phyloP scores from a whole-genome alignment of 2,888 invertebrate genomes.

The Trisateles emortualis region DNA sequence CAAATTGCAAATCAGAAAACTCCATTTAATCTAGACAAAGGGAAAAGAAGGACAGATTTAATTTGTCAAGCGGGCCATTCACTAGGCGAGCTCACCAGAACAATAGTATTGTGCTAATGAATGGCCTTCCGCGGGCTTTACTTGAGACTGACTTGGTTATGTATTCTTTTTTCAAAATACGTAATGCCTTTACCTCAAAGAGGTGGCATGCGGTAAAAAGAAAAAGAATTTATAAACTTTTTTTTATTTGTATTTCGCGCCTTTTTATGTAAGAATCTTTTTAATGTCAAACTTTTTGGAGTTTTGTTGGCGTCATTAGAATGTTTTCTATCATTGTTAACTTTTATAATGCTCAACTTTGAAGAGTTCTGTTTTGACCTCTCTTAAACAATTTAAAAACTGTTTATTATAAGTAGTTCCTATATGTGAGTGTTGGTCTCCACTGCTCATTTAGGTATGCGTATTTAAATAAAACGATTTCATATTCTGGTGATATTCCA shows the following conservation, averaged over 20 bases:
- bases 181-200: constrained; percentile 32
- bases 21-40: constrained; percentile 49
- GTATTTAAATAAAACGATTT: too few species aligned
- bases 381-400: too few species aligned
- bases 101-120: constrained; percentile 48
- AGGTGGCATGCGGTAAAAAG: constrained; percentile 19
- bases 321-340: too few species aligned
- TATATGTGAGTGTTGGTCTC: too few species aligned
- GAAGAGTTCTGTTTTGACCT: too few species aligned
- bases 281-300: too few species aligned
- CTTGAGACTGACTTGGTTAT: constrained; percentile 24
- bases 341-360: too few species aligned
- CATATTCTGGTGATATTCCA: too few species aligned
- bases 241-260: constrained; percentile 25
- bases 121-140: constrained; percentile 35
- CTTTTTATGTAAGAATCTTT: background rate
- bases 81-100: constrained; percentile 32
- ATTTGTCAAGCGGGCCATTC: constrained; percentile 52
- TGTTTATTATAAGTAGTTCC: too few species aligned
- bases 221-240: constrained; percentile 25
- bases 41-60: constrained; percentile 48
- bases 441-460: too few species aligned
- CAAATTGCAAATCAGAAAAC: constrained; percentile 48
- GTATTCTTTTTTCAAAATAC: constrained; percentile 25
- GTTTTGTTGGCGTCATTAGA: too few species aligned